Base-by-base conservation (phyloP, 2,888 invertebrate genomes). In the Clistopyga incitator region DNA sequence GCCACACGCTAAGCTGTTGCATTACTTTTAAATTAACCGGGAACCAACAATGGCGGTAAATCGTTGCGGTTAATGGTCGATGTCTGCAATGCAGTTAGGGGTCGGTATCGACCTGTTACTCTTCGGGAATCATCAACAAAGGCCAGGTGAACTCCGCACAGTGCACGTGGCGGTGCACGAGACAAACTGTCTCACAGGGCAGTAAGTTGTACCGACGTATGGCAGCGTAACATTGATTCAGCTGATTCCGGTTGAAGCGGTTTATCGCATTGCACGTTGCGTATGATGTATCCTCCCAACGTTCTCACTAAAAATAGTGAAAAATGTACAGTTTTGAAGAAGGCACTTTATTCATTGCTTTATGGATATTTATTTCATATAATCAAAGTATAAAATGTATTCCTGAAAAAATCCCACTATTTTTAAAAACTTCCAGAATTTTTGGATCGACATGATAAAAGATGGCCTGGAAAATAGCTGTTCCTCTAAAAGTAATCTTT, bases 41-140 rank as follows among this genome's bases (percentile, higher is more conserved):
- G n/a, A n/a, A 64, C 18, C 25, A 52, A 56, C 10, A 20, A 70
- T 45, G 38, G 50, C 56, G 15, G 70, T 45, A 45, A 61, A 68
- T 29, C 45, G 42, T 78, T 25, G 47, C 15, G 81, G 83, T 86
- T 86, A 29, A 2, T 82, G 77, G 85, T 79, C 86, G 87, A 85
- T 87, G 89, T 87, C 91, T 91, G 91, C 91, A 91, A 88, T 91
- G 91, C 91, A 91, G 91, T 89, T 88, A 88, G 88, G 85, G 87
- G 85, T 87, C 85, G 81, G 87, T 90, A 91, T 91, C 91, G 91
- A 91, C 89, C 91, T 90, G 90, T 88, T 90, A 86, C 87, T 89
- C 88, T 87, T 67, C 70, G 70, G 86, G 87, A 90, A 90, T 89
- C 88, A 90, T 90, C 88, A 88, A 88, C 88, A 88, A 87, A 87